phyloP scores from a whole-genome alignment of 2,113 vertebrate genomes.

The Amblyopsis rosae region DNA sequence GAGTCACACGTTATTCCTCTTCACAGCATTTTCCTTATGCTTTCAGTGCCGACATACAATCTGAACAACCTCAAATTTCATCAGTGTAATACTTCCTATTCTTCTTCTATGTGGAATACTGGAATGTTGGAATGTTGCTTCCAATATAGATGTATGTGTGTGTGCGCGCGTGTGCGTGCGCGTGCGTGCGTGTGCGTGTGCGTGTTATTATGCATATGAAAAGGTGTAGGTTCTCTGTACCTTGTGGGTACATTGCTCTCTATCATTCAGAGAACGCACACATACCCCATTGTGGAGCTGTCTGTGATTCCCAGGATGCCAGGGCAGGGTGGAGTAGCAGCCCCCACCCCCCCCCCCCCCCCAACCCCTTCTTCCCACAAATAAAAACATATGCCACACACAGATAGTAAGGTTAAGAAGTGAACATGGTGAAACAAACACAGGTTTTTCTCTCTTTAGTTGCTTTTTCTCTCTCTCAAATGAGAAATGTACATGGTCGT shows the following conservation, averaged over 20 bases:
- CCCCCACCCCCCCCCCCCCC: slow-evolving; percentile 30
- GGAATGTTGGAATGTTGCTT: slow-evolving; percentile 41
- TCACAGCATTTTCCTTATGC: no score
- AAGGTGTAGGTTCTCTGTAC: slow-evolving; percentile 19
- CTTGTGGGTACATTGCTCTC: slow-evolving; percentile 63
- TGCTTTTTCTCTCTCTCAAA: not conserved
- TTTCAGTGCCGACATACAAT: no score
- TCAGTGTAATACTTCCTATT: slow-evolving; percentile 17
- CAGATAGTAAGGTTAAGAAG: slow-evolving; percentile 62
- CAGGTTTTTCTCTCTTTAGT: not conserved
- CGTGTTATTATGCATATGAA: not conserved
- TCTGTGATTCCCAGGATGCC: slow-evolving; percentile 53
- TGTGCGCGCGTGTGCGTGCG: slow-evolving; percentile 22
- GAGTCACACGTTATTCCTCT: no score
- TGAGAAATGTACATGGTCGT: not conserved
- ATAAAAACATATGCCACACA: slow-evolving; percentile 69
- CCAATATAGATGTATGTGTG: slow-evolving; percentile 45
- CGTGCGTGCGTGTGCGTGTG: slow-evolving; percentile 12
- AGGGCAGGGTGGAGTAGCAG: slow-evolving; percentile 54
- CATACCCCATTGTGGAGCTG: slow-evolving; percentile 64
- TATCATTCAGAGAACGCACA: slow-evolving; percentile 66
- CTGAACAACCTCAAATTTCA: slow-evolving; percentile 43
- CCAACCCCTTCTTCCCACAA: not conserved
- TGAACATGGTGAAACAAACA: slow-evolving; percentile 29
- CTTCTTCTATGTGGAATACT: slow-evolving; percentile 24